A percentile compares a stretch with the other conserved stretches of the same genome.
phyloP scores from a whole-genome alignment of 2,113 vertebrate genomes.

The Cheirogaleus medius region DNA sequence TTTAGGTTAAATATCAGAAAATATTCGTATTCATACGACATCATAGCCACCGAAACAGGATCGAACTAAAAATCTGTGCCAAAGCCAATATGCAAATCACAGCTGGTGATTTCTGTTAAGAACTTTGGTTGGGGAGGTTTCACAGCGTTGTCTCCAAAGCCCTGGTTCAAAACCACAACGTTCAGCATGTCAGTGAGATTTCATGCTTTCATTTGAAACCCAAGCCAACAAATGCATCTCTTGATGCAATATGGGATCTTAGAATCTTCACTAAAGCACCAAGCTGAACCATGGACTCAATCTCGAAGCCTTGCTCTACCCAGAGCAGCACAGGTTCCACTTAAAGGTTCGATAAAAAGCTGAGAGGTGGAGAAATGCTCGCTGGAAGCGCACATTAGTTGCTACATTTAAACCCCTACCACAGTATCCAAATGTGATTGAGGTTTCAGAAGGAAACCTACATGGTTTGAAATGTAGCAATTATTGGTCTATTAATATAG shows the following conservation, averaged over 20 bases:
- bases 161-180: conserved; percentile 22
- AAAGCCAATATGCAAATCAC: background rate
- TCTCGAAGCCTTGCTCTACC: background rate
- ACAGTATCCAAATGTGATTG: background rate
- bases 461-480: conserved; percentile 18
- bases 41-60: background rate
- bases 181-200: background rate
- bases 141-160: background rate
- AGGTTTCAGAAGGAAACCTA: conserved; percentile 2
- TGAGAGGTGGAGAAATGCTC: background rate
- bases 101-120: background rate
- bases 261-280: background rate
- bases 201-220: background rate
- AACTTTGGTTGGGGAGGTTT: background rate
- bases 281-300: background rate
- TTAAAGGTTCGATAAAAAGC: background rate
- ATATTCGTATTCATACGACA: background rate
- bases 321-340: background rate
- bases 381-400: background rate
- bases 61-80: rapidly evolving
- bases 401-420: background rate
- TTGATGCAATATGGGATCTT: background rate
- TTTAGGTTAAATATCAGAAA: conserved; percentile 24
- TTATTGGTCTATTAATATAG: conserved; percentile 32
- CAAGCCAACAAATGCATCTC: background rate